Evolutionary conservation across 2,113 vertebrate species (phyloP).

Genomic region (Boulengeromyrus knoepffleri): DNA sequence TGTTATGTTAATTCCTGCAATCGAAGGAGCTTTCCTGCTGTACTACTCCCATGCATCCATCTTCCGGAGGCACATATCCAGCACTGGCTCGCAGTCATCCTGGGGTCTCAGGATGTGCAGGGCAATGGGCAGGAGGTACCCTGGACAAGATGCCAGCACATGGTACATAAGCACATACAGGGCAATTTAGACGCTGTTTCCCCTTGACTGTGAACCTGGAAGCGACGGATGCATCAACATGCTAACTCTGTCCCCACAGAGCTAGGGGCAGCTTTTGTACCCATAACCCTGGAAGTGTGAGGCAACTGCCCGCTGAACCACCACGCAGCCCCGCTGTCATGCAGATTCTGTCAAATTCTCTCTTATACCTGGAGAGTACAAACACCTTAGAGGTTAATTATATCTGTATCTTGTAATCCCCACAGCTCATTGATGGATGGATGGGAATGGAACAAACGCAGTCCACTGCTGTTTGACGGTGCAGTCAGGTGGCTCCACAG

Average conservation of each 20-base stretch:
- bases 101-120: background rate
- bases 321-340: background rate
- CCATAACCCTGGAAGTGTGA: background rate
- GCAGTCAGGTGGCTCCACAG: background rate
- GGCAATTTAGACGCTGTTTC: background rate
- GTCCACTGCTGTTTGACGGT: background rate
- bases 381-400: background rate
- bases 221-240: background rate
- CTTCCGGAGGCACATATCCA: background rate
- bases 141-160: background rate
- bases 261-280: background rate
- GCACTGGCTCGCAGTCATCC: background rate
- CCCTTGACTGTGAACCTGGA: background rate
- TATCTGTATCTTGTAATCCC: background rate
- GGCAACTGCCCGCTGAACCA: background rate
- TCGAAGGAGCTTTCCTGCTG: background rate
- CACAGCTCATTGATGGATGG: background rate
- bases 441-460: background rate
- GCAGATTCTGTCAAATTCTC: background rate
- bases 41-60: background rate
- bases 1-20: constrained; percentile 21
- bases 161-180: background rate
- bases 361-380: background rate
- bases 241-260: background rate
- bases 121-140: background rate